phyloP scores from a whole-genome alignment of 1,140 invertebrate genomes.

The Akabosia matsudoensis region DNA sequence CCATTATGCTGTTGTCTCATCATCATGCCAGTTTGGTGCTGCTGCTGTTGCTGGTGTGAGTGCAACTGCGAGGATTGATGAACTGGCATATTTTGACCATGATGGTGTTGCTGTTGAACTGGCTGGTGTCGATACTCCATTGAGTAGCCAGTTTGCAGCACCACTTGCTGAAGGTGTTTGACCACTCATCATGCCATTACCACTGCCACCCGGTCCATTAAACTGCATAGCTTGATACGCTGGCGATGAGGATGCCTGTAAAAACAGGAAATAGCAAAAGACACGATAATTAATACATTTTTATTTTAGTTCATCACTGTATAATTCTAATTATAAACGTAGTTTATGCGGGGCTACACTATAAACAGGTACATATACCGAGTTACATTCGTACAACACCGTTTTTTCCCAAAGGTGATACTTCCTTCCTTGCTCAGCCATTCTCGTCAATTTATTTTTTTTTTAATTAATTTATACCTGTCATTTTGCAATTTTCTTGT shows the following conservation, averaged over 20 bases:
- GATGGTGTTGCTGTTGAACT: slow-evolving; percentile 14
- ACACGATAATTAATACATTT: slow-evolving; percentile 1
- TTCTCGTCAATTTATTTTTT: neutral
- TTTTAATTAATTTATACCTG: neutral
- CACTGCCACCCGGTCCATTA: slow-evolving; percentile 34
- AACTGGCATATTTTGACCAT: slow-evolving; percentile 15
- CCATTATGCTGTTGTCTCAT: slow-evolving; percentile 17
- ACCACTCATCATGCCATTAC: neutral
- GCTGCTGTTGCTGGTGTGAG: slow-evolving; percentile 29
- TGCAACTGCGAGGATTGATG: slow-evolving; percentile 40
- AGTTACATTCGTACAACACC: no score
- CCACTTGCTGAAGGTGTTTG: slow-evolving; percentile 17
- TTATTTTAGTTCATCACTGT: neutral
- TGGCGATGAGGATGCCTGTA: neutral
- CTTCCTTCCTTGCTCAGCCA: neutral
- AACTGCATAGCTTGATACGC: slow-evolving; percentile 37
- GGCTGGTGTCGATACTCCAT: slow-evolving; percentile 39
- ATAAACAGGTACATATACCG: no score
- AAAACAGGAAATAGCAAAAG: slow-evolving; percentile 10
- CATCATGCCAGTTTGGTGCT: neutral
- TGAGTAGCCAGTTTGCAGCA: slow-evolving; percentile 27
- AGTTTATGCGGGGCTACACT: no score
- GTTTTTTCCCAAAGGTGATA: slow-evolving; percentile 3
- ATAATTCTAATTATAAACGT: no score
- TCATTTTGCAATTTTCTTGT: neutral